Evolutionary conservation across 2,113 vertebrate genomes (phyloP).

Genomic region (Alexandromys fortis): DNA sequence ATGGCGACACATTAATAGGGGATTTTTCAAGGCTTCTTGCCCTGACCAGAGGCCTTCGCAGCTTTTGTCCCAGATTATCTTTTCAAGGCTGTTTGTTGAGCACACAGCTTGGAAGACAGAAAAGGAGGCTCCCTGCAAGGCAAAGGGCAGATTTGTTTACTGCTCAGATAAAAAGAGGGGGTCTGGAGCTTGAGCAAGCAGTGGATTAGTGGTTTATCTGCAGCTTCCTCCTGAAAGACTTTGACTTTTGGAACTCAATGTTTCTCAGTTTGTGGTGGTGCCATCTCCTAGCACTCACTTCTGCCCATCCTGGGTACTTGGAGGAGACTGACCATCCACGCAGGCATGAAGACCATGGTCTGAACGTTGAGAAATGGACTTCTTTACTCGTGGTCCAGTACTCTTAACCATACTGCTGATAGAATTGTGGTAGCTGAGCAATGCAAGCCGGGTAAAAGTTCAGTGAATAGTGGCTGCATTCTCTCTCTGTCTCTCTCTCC

Average conservation of each 20-base stretch:
- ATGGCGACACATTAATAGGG: accelerated
- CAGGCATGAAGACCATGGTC: neutral
- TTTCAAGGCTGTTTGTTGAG: neutral
- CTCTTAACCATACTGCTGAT: neutral
- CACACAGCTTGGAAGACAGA: neutral
- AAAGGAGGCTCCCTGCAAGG: neutral
- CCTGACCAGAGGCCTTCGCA: neutral
- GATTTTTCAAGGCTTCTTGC: too few relatives aligned
- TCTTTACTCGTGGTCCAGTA: neutral
- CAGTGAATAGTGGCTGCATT: neutral
- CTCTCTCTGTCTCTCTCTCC: neutral
- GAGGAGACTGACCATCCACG: neutral
- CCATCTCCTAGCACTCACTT: neutral
- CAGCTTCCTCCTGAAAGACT: too few relatives aligned
- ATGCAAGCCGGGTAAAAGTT: neutral
- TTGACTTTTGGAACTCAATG: neutral
- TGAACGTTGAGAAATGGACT: neutral
- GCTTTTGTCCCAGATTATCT: neutral
- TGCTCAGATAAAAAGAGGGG: neutral
- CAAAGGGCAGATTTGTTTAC: neutral
- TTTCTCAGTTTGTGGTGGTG: neutral
- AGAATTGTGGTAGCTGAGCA: neutral
- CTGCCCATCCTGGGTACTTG: too few relatives aligned
- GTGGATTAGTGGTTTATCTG: neutral
- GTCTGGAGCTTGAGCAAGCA: neutral